These are phyloP conservation scores for Myotis daubentonii DNA, from an alignment of 2,797 vertebrate genomes.

Conservation along the genomic window DNA sequence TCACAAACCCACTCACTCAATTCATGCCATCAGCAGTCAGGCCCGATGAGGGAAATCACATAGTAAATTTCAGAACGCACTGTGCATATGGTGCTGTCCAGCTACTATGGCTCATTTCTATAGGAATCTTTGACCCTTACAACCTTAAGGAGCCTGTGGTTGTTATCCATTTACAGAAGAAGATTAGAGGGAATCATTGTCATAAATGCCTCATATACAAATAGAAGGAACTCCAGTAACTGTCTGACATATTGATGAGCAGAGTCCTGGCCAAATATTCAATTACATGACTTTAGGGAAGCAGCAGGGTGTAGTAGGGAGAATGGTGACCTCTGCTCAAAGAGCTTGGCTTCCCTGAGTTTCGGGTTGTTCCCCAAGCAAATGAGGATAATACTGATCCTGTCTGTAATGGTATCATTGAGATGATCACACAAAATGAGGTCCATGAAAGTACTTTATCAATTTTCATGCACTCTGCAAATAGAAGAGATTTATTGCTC, in stretches of 20 bases:
- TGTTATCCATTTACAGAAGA: conserved; percentile 13
- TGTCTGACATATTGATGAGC: neutral
- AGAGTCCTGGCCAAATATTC: neutral
- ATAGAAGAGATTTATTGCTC: conserved; percentile 12
- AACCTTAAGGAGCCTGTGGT: neutral
- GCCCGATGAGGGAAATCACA: neutral
- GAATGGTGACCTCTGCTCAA: neutral
- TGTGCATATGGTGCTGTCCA: neutral
- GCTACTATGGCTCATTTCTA: neutral
- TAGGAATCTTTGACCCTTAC: neutral
- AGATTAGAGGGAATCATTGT: neutral
- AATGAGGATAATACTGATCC: neutral
- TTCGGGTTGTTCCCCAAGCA: neutral
- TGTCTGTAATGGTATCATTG: neutral
- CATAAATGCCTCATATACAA: neutral
- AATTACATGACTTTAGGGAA: neutral
- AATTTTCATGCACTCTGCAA: neutral
- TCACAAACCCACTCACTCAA: neutral
- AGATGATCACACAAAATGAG: neutral
- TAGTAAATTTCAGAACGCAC: neutral
- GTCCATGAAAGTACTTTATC: neutral
- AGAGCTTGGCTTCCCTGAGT: neutral
- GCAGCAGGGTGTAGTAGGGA: neutral
- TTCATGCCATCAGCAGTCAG: neutral
- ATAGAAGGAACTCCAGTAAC: neutral